Evolutionary conservation across 2,797 vertebrate species (phyloP), one percentile per base, ranked within the genome.

Genomic region (Danio albolineatus): DNA sequence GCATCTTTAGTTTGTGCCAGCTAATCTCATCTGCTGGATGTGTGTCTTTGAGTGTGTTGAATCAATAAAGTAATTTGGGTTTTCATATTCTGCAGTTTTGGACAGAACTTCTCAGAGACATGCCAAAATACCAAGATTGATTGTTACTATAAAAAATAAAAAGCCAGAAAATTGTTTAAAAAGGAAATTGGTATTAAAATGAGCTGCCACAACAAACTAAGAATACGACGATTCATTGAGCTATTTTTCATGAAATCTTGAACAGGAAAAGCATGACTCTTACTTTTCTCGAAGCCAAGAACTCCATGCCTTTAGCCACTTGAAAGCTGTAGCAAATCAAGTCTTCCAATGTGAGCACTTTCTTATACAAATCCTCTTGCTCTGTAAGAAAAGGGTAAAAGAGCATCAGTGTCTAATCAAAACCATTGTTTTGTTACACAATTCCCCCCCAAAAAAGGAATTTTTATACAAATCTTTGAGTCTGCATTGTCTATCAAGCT

Each of bases 301-400:
- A 97, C 88, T 98, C 97, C 97, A 97, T 98, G 89, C 96, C 97
- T 91, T 97, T 98, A 73, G 96, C 95, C 75, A 98, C 96, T 91
- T 98, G 97, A 91, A 97, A 98, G 89, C 96, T 97, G 89, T 98
- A 98, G 91, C 95, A 97, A 82, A 98, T 97, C 84, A 98, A 91
- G 87, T 97, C 96, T 86, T 98, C 96, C 93, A 98, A 82, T 7
- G 95, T 96, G 89, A 98, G 89, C 71, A 96, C 91, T 84, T 92
- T 90, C 89, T 98, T 98, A 84, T 97, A 96, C 85, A 97, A 92
- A 89, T 98, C 96, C 85, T 98, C 96, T 21, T 94, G 88, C 83
- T 98, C 96, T 98, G 93, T 79, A 75, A 89, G 89, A 85, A 65
- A 65, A 87, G 87, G 91, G 83, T 49, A 48, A 83, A 73, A 71